Base-by-base conservation (phyloP, 2,113 vertebrate genomes). In the Takifugu flavidus region DNA sequence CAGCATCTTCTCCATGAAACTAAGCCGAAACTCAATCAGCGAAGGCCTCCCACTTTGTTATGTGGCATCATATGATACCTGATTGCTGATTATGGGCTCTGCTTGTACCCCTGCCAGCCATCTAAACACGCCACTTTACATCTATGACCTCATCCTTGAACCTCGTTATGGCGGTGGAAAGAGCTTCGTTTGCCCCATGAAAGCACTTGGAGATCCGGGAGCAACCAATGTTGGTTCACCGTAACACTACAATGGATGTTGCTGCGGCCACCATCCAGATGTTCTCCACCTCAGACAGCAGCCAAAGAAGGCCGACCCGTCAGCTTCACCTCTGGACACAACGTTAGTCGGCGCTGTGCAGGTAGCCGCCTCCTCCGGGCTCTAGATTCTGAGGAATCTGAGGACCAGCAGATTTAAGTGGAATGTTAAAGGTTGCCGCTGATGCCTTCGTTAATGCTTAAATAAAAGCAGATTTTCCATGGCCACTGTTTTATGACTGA, bases 301-400 rank as follows among this genome's bases (percentile, higher is more conserved):
- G 56, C 78, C 64, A 88, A 76, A 77, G 57, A 87, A 76, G 85
- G 74, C 66, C 62, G 70, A 68, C 71, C 61, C 64, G 75, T 84
- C 74, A 83, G 80, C 83, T 53, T 72, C 65, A 63, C 11, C 34
- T 39, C 34, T 10, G 50, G 29, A 51, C 60, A 47, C 43, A n/a
- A 49, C 79, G 11, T 39, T 83, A 86, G 85, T 82, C 80, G 76
- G 82, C 85, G 57, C 70, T 45, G 43, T 28, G 59, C 49, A 71
- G 67, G 74, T 61, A 66, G 67, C 50, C 62, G 57, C 85, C 67
- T 59, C 75, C 56, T 39, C 62, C 34, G 20, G 20, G 58, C 27
- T 47, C 77, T 79, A 65, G 75, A 82, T 78, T 72, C 83, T 59
- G 80, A 80, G 69, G 20, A 47, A 14, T 44, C 58, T 29, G 45